These are phyloP conservation scores for Hypotaenidia okinawae DNA, from an alignment of 2,797 vertebrate species.

Conservation along the genomic window DNA sequence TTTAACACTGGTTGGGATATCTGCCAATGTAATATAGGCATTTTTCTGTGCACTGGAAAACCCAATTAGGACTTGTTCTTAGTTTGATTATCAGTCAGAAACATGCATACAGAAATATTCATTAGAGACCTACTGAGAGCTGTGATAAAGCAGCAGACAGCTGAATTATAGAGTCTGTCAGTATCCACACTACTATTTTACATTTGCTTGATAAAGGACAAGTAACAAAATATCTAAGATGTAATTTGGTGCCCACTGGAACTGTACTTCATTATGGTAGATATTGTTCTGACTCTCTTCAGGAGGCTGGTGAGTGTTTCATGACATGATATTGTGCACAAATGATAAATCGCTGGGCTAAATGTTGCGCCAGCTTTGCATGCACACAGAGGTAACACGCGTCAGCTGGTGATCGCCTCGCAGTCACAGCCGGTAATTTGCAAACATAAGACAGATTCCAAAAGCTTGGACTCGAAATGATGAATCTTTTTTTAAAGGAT, in stretches of 20 bases:
- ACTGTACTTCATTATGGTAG: conserved; percentile 14
- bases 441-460: background rate
- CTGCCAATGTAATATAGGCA: conserved; percentile 72
- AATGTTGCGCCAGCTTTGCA: background rate
- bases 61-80: conserved; percentile 78
- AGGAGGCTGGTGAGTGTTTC: conserved; percentile 30
- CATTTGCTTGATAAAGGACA: conserved; percentile 83
- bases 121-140: conserved; percentile 81
- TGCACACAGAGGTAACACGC: background rate
- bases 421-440: background rate
- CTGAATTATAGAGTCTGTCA: conserved; percentile 79
- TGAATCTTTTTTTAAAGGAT: background rate
- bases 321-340: background rate
- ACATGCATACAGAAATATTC: conserved; percentile 84
- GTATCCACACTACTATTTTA: conserved; percentile 70
- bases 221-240: conserved; percentile 75
- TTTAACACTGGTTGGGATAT: conserved; percentile 76
- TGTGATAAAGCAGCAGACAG: conserved; percentile 82
- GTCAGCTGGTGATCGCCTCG: background rate
- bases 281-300: conserved; percentile 53
- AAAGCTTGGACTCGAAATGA: background rate
- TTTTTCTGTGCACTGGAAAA: conserved; percentile 73
- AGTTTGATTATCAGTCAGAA: conserved; percentile 85
- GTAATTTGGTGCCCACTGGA: conserved; percentile 64
- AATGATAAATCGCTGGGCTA: background rate